Conservation (phyloP, 2,888 invertebrate species). For the Drosophila recens region DNA sequence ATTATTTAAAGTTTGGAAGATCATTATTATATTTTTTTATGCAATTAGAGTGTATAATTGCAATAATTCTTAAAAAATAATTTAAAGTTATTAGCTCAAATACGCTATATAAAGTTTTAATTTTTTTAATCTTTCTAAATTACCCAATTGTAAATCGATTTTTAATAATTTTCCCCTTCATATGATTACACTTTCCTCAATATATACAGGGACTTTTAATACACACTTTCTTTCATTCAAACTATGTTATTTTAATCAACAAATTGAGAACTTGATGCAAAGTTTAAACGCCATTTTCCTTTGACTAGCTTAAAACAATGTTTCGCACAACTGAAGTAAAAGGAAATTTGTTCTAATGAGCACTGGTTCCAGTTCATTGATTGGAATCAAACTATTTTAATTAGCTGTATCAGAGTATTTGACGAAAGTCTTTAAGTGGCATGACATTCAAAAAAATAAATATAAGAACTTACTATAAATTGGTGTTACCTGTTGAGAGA, state of each 20-base stretch:
- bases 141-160: no score
- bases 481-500: no score
- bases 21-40: no score
- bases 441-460: slow-evolving; percentile 18
- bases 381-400: slow-evolving; percentile 11
- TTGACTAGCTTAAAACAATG: slow-evolving; percentile 2
- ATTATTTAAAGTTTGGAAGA: background rate
- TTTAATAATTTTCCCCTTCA: no score
- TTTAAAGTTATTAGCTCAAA: no score
- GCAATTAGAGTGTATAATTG: no score
- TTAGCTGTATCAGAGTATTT: background rate
- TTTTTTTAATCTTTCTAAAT: no score
- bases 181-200: no score
- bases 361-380: slow-evolving; percentile 4
- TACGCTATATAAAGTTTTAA: no score
- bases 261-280: background rate
- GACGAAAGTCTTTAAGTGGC: slow-evolving; percentile 1
- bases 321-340: background rate
- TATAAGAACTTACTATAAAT: slow-evolving; percentile 2
- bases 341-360: background rate
- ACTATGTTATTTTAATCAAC: background rate
- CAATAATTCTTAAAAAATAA: no score
- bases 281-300: background rate
- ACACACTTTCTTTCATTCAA: background rate
- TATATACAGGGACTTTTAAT: background rate